These are phyloP conservation scores for Andrena chrysosceles DNA, from an alignment of 2,888 invertebrate species.

Conservation along the genomic window DNA sequence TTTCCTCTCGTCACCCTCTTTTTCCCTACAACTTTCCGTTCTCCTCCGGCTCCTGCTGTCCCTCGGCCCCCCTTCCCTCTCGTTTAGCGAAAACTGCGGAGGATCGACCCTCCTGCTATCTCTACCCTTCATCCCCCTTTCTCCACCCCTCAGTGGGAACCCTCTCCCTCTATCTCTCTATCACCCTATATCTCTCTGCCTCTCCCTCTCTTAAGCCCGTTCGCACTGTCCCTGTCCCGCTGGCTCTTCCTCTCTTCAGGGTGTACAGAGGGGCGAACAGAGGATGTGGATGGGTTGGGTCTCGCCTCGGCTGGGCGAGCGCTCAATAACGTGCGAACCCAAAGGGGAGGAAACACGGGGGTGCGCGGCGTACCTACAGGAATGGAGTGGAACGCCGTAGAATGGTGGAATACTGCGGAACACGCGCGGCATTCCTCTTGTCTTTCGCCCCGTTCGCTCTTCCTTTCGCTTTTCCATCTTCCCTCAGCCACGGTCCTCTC, in stretches of 20 bases:
- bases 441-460: conserved; percentile 44
- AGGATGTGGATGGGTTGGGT: conserved; percentile 86
- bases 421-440: conserved; percentile 64
- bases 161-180: conserved; percentile 42
- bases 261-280: conserved; percentile 77
- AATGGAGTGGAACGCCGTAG: conserved; percentile 77
- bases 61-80: conserved; percentile 27
- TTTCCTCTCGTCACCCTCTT: conserved; percentile 35
- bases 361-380: conserved; percentile 78
- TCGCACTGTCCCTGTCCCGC: conserved; percentile 53
- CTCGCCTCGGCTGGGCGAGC: conserved; percentile 87
- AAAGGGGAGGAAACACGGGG: conserved; percentile 85
- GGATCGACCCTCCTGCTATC: conserved; percentile 24
- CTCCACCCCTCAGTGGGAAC: conserved; percentile 37
- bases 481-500: conserved; percentile 47
- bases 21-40: conserved; percentile 59
- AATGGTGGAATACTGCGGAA: conserved; percentile 77
- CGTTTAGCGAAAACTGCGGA: conserved; percentile 17
- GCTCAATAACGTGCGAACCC: conserved; percentile 88
- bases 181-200: conserved; percentile 60
- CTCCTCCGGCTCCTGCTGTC: conserved; percentile 46
- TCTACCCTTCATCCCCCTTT: conserved; percentile 43
- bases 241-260: conserved; percentile 70
- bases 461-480: conserved; percentile 16
- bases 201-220: conserved; percentile 37